A percentile compares a stretch with the other conserved stretches of the same genome.
These are phyloP conservation scores for Volucella zonaria DNA, from an alignment of 2,888 invertebrate genomes.

Conservation along the genomic window DNA sequence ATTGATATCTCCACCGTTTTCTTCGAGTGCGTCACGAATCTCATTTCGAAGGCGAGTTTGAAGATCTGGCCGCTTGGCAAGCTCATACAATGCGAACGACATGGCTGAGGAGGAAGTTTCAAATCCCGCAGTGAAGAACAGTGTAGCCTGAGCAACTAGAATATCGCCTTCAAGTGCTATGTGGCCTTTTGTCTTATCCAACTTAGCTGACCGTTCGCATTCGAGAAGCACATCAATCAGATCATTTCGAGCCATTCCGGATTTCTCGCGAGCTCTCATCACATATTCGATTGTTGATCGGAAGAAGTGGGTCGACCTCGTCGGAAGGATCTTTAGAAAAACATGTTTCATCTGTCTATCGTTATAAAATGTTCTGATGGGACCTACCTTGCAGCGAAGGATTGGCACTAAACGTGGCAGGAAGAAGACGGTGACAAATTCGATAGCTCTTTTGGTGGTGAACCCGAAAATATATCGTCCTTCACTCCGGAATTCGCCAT, in stretches of 20 bases:
- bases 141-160: conserved; percentile 81
- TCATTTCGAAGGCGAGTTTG: conserved; percentile 82
- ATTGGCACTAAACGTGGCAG: conserved; percentile 80
- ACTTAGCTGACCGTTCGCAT: conserved; percentile 76
- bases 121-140: conserved; percentile 82
- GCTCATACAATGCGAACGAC: conserved; percentile 82
- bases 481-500: conserved; percentile 82
- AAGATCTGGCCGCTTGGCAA: conserved; percentile 81
- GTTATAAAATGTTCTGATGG: neutral
- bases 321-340: conserved; percentile 78
- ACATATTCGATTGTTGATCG: conserved; percentile 82
- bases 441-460: conserved; percentile 78
- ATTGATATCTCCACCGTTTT: conserved; percentile 80
- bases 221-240: conserved; percentile 81
- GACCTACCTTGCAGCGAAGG: conserved; percentile 78
- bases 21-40: conserved; percentile 79
- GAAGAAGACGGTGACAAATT: conserved; percentile 82
- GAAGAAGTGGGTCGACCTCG: conserved; percentile 80
- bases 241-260: conserved; percentile 81
- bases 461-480: conserved; percentile 82
- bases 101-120: conserved; percentile 82
- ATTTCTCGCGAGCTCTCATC: conserved; percentile 81
- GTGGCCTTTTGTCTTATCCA: conserved; percentile 63
- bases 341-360: too few species aligned
- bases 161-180: conserved; percentile 80